Conservation (phyloP, 2,888 invertebrate species). For the Orgyia antiqua region DNA sequence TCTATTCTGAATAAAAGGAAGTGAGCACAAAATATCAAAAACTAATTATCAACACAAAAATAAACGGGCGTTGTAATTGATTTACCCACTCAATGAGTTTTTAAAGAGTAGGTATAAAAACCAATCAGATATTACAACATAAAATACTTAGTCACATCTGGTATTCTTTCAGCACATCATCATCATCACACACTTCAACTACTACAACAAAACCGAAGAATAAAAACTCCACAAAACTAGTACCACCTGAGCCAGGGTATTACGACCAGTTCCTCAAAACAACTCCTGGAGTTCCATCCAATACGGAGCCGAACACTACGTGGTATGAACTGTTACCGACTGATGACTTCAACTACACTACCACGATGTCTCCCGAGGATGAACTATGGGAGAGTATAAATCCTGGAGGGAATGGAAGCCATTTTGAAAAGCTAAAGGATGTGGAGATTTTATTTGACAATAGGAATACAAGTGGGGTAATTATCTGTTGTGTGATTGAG, state of each 20-base stretch:
- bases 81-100: too few species aligned
- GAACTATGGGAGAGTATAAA: conserved; percentile 64
- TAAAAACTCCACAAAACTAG: conserved; percentile 37
- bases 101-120: too few species aligned
- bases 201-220: conserved; percentile 31
- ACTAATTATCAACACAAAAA: too few species aligned
- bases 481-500: too few species aligned
- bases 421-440: conserved; percentile 56
- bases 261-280: conserved; percentile 72
- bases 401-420: conserved; percentile 41
- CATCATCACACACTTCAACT: conserved; percentile 29
- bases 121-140: too few species aligned
- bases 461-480: conserved; percentile 39
- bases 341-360: conserved; percentile 45
- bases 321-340: conserved; percentile 63
- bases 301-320: conserved; percentile 48
- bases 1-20: too few species aligned
- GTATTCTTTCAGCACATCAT: conserved; percentile 41
- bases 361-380: conserved; percentile 45
- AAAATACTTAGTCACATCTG: too few species aligned
- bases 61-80: too few species aligned
- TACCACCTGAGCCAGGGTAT: conserved; percentile 56
- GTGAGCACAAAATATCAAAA: too few species aligned
- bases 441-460: conserved; percentile 70
- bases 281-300: conserved; percentile 37